These are phyloP conservation scores for Lordiphosa collinella DNA, from an alignment of 1,140 invertebrate species.

Conservation along the genomic window DNA sequence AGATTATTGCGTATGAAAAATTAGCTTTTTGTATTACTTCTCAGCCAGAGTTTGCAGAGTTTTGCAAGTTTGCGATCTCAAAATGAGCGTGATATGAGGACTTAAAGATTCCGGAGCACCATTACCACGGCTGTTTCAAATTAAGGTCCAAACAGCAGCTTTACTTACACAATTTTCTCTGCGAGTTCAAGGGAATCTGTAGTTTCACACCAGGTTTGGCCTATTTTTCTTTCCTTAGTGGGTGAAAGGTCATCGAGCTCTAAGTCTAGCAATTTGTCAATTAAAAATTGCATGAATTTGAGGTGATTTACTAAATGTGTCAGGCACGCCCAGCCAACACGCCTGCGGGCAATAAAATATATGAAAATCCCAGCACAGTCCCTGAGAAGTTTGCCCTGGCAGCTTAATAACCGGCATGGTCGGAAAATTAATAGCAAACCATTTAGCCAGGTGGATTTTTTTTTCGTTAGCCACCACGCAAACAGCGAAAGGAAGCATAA, in stretches of 20 bases:
- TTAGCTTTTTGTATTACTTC: too few species aligned
- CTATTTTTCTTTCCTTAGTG: not conserved
- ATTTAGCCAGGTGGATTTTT: conserved; percentile 44
- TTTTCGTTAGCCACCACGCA: conserved; percentile 15
- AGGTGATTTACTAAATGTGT: conserved; percentile 51
- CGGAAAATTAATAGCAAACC: conserved; percentile 71
- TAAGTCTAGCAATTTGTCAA: conserved; percentile 33
- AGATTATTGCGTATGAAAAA: too few species aligned
- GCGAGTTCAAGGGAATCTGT: too few species aligned
- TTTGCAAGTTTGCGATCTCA: too few species aligned
- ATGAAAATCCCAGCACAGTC: conserved; percentile 27
- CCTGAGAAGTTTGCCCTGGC: conserved; percentile 26
- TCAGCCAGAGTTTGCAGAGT: too few species aligned
- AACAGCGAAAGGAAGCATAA: conserved; percentile 45
- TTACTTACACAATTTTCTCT: too few species aligned
- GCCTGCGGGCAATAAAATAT: conserved; percentile 6
- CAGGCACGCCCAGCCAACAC: conserved; percentile 40
- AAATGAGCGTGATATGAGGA: too few species aligned
- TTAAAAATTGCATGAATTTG: conserved; percentile 35
- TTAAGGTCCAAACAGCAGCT: too few species aligned
- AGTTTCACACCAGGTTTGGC: too few species aligned
- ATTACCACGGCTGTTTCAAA: too few species aligned
- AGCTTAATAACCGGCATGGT: conserved; percentile 69
- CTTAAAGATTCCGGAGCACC: too few species aligned
- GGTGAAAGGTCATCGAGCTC: not conserved